A percentile compares a stretch with the other conserved stretches of the same genome.
Conservation (phyloP, 2,113 vertebrate species). For the Halcyon senegalensis region DNA sequence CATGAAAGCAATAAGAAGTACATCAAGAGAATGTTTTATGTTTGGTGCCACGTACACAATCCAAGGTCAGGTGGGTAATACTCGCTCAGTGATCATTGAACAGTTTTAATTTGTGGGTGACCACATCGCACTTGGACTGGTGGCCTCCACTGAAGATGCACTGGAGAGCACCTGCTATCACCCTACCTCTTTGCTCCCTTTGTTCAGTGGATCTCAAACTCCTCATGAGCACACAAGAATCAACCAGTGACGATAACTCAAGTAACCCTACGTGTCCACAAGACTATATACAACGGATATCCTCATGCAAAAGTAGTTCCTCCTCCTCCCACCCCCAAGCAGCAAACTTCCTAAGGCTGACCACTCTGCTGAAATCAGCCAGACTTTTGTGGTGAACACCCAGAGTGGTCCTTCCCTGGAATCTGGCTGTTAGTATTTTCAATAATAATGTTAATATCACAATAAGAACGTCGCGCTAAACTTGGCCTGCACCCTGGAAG, state of each 20-base stretch:
- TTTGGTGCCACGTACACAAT: not conserved
- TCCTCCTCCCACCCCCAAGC: not conserved
- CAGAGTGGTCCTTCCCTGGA: not conserved
- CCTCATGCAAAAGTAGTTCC: not conserved
- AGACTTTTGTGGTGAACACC: not conserved
- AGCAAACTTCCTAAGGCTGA: not conserved
- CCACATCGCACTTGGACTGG: too few relatives aligned
- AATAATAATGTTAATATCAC: not conserved
- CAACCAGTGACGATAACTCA: not conserved
- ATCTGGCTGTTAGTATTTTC: not conserved
- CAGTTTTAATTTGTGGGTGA: not conserved
- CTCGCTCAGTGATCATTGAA: not conserved
- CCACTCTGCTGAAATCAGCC: not conserved
- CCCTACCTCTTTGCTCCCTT: not conserved
- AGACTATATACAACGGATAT: not conserved
- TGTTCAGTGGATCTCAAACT: not conserved
- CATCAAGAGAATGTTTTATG: not conserved
- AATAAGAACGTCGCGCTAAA: not conserved
- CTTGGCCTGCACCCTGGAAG: not conserved
- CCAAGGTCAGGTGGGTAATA: not conserved
- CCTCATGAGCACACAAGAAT: not conserved
- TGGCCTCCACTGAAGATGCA: not conserved
- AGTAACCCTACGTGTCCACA: not conserved
- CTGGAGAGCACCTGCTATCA: not conserved
- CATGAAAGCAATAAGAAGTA: not conserved